Evolutionary conservation across 2,113 vertebrate species (phyloP).

Genomic region (Actinemys pallida): DNA sequence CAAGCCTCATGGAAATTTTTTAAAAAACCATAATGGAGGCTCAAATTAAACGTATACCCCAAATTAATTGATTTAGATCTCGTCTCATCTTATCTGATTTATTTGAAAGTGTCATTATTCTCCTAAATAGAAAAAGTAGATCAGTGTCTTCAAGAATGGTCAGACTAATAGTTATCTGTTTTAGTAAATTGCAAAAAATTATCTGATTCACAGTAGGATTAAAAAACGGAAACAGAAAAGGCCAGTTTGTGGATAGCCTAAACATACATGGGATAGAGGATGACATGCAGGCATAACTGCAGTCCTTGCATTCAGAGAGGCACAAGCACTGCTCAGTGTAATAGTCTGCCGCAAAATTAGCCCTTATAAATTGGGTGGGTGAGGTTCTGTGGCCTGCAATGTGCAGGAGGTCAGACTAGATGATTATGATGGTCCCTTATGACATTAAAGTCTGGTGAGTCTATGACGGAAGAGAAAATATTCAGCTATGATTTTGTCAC

Average conservation of each 20-base stretch:
- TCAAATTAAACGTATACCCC: neutral
- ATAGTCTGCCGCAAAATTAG: neutral
- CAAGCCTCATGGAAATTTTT: neutral
- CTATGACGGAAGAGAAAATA: neutral
- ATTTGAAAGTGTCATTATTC: neutral
- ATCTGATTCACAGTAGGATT: neutral
- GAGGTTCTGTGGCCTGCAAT: too few relatives aligned
- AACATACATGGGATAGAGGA: neutral
- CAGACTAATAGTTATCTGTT: neutral
- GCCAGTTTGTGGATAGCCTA: neutral
- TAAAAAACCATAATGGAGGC: too few relatives aligned
- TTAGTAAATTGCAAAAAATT: neutral
- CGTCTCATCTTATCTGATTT: neutral
- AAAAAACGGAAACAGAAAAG: neutral
- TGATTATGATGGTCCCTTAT: too few relatives aligned
- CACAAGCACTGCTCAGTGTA: neutral
- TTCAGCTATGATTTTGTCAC: neutral
- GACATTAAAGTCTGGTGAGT: too few relatives aligned
- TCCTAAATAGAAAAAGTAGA: neutral
- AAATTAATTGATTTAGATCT: neutral
- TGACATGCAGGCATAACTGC: neutral
- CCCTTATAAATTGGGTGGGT: neutral
- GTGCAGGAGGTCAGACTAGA: too few relatives aligned
- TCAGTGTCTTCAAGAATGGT: accelerated
- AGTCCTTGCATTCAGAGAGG: neutral